A percentile compares a stretch with the other conserved stretches of the same genome.
phyloP scores from a whole-genome alignment of 2,113 vertebrate genomes.

The Forbesichthys papilliferus region DNA sequence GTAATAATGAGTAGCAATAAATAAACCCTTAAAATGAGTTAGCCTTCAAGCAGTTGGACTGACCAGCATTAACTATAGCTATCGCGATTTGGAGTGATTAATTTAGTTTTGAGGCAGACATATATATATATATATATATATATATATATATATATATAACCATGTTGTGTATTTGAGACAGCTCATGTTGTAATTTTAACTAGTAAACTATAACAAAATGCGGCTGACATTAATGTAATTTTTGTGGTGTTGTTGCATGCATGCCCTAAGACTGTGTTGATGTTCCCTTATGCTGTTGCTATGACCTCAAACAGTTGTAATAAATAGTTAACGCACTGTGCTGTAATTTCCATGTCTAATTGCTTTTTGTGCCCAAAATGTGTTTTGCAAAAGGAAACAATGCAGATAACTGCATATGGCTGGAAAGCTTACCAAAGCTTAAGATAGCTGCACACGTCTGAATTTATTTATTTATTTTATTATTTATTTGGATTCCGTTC shows the following conservation, averaged over 20 bases:
- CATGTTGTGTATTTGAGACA: no score
- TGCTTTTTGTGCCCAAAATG: slow-evolving; percentile 38
- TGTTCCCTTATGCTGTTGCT: slow-evolving; percentile 3
- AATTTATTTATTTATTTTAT: slow-evolving; percentile 59
- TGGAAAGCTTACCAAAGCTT: slow-evolving; percentile 23
- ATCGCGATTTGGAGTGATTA: slow-evolving; percentile 86
- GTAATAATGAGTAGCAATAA: slow-evolving; percentile 72
- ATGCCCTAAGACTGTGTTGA: background rate
- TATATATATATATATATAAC: no score
- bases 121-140: no score
- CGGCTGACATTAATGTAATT: slow-evolving; percentile 5
- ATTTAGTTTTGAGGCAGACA: slow-evolving; percentile 84
- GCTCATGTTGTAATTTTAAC: background rate
- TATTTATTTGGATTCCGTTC: slow-evolving; percentile 61
- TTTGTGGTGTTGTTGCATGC: slow-evolving; percentile 4
- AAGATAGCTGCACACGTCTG: slow-evolving; percentile 33
- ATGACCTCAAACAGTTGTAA: slow-evolving; percentile 13
- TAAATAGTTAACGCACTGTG: slow-evolving; percentile 43
- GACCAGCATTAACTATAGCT: slow-evolving; percentile 81
- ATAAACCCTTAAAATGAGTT: slow-evolving; percentile 77
- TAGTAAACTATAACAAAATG: background rate
- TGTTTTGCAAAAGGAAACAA: slow-evolving; percentile 52
- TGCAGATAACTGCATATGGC: slow-evolving; percentile 35
- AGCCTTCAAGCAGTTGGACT: slow-evolving; percentile 79
- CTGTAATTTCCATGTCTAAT: slow-evolving; percentile 44